These are phyloP conservation scores for Apistogramma diplotaenia DNA, from an alignment of 2,113 vertebrate species.

Conservation along the genomic window DNA sequence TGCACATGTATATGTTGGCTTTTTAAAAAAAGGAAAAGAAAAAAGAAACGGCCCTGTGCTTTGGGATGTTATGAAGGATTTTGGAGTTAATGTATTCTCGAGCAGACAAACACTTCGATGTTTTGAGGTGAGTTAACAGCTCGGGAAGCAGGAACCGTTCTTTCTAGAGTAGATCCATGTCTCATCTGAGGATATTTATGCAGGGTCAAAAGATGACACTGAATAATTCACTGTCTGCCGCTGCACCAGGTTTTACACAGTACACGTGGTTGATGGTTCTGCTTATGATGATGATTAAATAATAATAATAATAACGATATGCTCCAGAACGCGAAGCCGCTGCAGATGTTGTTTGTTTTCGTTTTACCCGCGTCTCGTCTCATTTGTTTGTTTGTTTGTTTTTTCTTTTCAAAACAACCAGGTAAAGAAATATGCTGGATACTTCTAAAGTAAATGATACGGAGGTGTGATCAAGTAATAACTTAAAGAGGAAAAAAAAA, in stretches of 20 bases:
- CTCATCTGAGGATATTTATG: slow-evolving; percentile 91
- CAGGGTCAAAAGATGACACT: slow-evolving; percentile 94
- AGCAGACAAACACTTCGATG: slow-evolving; percentile 77
- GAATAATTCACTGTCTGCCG: slow-evolving; percentile 86
- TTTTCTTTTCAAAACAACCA: slow-evolving; percentile 84
- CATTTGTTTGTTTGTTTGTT: slow-evolving; percentile 49
- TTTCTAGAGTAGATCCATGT: slow-evolving; percentile 84
- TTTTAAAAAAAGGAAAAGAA: slow-evolving; percentile 71
- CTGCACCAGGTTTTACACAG: slow-evolving; percentile 81
- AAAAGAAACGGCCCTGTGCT: slow-evolving; percentile 82
- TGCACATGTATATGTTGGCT: slow-evolving; percentile 97
- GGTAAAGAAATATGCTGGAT: slow-evolving; percentile 91
- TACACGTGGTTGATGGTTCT: slow-evolving; percentile 80
- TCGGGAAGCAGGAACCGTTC: slow-evolving; percentile 82
- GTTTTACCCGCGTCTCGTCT: slow-evolving; percentile 61
- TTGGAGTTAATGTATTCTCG: slow-evolving; percentile 77
- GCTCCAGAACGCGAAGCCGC: slow-evolving; percentile 63
- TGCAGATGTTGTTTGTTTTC: slow-evolving; percentile 60
- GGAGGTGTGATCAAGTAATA: slow-evolving; percentile 86
- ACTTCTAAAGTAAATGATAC: slow-evolving; percentile 83
- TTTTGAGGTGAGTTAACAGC: slow-evolving; percentile 81
- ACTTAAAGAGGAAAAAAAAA: slow-evolving; percentile 73
- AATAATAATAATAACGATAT: slow-evolving; percentile 65
- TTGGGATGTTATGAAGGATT: slow-evolving; percentile 92
- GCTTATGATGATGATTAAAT: slow-evolving; percentile 80